Evolutionary conservation across 2,797 vertebrate species (phyloP).

Genomic region (Squalus acanthias): DNA sequence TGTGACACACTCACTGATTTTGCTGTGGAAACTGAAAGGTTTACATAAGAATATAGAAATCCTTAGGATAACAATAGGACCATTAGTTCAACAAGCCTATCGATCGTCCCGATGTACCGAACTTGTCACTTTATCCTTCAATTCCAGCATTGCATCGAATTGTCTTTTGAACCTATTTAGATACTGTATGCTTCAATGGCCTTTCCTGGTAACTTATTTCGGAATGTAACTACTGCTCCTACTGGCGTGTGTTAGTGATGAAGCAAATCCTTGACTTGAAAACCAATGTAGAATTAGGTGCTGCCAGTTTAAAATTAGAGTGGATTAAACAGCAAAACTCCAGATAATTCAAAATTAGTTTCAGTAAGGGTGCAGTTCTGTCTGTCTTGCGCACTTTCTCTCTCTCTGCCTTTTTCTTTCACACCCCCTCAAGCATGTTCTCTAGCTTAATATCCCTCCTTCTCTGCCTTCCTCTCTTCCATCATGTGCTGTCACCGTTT

Average conservation of each 20-base stretch:
- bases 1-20: not conserved
- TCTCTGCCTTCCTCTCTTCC: not conserved
- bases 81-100: not conserved
- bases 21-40: not conserved
- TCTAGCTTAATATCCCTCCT: not conserved
- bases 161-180: not conserved
- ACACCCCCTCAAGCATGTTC: not conserved
- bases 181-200: not conserved
- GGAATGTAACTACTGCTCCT: not conserved
- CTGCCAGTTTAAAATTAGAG: not conserved
- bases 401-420: not conserved
- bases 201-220: not conserved
- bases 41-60: not conserved
- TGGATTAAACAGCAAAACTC: not conserved
- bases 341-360: too few species aligned
- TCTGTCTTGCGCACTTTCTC: not conserved
- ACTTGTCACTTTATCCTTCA: not conserved
- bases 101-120: not conserved
- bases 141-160: not conserved
- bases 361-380: not conserved
- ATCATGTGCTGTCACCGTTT: not conserved
- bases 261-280: not conserved
- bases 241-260: not conserved
- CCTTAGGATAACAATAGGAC: not conserved
- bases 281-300: not conserved